phyloP scores from a whole-genome alignment of 2,113 vertebrate genomes.

The Ictalurus punctatus region DNA sequence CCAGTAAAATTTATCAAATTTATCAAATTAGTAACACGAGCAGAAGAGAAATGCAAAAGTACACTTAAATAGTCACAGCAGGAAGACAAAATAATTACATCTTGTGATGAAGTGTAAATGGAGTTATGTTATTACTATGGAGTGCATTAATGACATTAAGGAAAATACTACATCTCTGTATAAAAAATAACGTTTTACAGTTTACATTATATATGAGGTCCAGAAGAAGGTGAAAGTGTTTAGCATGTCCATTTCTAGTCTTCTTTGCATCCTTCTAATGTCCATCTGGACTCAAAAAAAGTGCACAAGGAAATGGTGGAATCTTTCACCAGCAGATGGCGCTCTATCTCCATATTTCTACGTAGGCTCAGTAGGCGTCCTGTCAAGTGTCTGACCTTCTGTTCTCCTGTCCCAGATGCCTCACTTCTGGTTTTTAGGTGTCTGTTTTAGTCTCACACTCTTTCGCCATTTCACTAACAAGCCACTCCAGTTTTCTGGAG shows the following conservation, averaged over 20 bases:
- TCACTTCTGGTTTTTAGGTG: not conserved
- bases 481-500: constrained; percentile 66
- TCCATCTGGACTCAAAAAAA: constrained; percentile 9
- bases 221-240: not conserved
- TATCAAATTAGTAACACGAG: not conserved
- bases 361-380: not conserved
- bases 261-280: not conserved
- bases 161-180: not conserved
- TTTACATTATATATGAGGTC: not conserved
- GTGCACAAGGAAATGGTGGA: not conserved
- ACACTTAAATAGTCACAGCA: constrained; percentile 7
- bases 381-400: constrained; percentile 31
- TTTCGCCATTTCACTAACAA: constrained; percentile 61
- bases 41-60: not conserved
- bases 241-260: not conserved
- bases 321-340: constrained; percentile 41
- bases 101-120: not conserved
- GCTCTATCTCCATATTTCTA: not conserved
- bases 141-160: not conserved
- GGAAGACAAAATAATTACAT: not conserved
- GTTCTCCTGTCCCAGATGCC: not conserved
- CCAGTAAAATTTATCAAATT: not conserved
- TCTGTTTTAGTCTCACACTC: constrained; percentile 56
- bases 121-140: constrained; percentile 1
- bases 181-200: constrained; percentile 14